Base-by-base conservation (phyloP, 2,113 vertebrate genomes). In the Sakesphorus luctuosus region DNA sequence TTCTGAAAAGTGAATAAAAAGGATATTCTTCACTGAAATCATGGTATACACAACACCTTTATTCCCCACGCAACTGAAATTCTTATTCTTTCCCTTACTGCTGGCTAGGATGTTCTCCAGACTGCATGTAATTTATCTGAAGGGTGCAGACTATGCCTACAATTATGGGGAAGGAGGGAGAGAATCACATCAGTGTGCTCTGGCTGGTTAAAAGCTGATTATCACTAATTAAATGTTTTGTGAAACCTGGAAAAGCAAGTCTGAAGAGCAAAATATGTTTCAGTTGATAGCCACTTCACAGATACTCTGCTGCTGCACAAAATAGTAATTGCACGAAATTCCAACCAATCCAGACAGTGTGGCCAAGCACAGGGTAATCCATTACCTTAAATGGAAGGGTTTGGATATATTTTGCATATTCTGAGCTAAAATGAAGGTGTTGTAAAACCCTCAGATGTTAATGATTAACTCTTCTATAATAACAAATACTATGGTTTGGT, bases 1-100 rank as follows among this genome's bases (percentile, higher is more conserved):
- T 97, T 88, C 97, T 98, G 95, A 78, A 97, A 96, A 93, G 82
- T 69, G 92, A 94, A 95, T 61, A 75, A 69, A 80, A 87, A 77
- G 35, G 31, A 63, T 29, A 55, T 83, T 82, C 46, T 93, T 89
- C 76, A 87, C 55, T 77, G 66, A 85, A 93, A 78, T 66, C 36
- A 63, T 21, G 50, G 20, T 3, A 44, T 4, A 38, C 26, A 14
- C n/a, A 83, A 8, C 50, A 95, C 20, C 38, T 81, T 59, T 38
- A 72, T n/a, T 33, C 29, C 38, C 66, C 65, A 71, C 38, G 56
- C 73, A 80, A 86, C 25, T 61, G 49, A 23, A 65, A 46, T 58
- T 49, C 55, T 55, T 77, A 50, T 71, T 85, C 44, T 89, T 50
- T 58, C 66, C 33, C 63, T 86, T 86, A 59, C 87, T 87, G 89